Base-by-base conservation (phyloP, 2,888 invertebrate species). In the Pammene aurita region DNA sequence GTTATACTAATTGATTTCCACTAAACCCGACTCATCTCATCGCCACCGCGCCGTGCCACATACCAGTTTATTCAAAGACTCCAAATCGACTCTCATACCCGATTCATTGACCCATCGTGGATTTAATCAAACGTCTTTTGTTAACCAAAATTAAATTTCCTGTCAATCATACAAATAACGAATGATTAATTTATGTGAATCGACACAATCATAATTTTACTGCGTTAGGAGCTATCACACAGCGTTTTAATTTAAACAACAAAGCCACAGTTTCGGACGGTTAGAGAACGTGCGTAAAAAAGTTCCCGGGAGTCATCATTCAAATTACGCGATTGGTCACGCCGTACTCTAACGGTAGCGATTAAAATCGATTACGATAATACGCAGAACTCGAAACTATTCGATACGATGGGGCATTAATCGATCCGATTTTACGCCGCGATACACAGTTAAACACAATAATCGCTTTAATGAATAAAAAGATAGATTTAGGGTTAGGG, bases 401-500 rank as follows among this genome's bases (percentile, higher is more conserved):
- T 82, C 80, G 75, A 80, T 80, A 76, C 77, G 79, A 83, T 80
- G 81, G 76, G 82, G 79, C 83, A 83, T 78, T 85, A 84, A 87
- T 84, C 82, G 86, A 87, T 86, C 82, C 84, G 87, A 89, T 90
- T 89, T 88, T 84, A 88, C 88, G 88, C 81, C 74, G 71, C 80
- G 77, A 79, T 79, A 84, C 85, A 78, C 83, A 78, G 80, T 76
- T 83, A 84, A 83, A 84, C 82, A 84, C 80, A 85, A 83, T 88
- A 86, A 88, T 82, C 78, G 80, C 73, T 73, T 74, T 85, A 86
- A 90, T 88, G 85, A 85, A 88, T 90, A 90, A 88, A 91, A 87
- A 82, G 80, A 76, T 80, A 80, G 72, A 79, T 80, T 80, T 81
- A 82, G 80, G 85, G 85, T 80, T 81, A 82, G 80, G 85, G 85